Percentiles rank a stretch among this genome's conserved stretches.
Conservation (phyloP, 2,888 invertebrate genomes). For the Philaethria dido region DNA sequence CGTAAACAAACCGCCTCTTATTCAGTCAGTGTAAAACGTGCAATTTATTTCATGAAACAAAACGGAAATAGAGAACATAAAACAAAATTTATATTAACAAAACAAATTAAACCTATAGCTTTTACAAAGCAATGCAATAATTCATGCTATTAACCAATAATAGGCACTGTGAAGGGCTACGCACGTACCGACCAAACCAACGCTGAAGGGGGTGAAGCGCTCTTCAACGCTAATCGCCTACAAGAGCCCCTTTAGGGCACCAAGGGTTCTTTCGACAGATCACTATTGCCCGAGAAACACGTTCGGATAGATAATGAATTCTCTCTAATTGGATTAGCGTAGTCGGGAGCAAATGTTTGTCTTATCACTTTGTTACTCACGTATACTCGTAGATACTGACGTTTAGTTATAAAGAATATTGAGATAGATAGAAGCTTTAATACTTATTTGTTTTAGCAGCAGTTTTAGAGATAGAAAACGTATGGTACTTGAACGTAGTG, state of each 20-base stretch:
- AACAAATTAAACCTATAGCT: slow-evolving; percentile 18
- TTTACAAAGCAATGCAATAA: slow-evolving; percentile 23
- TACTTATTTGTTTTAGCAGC: not conserved
- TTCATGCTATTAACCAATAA: slow-evolving; percentile 33
- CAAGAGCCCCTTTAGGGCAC: slow-evolving; percentile 36
- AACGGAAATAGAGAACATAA: slow-evolving; percentile 4
- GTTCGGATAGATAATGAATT: slow-evolving; percentile 39
- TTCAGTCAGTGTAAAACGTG: not conserved
- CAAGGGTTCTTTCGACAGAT: slow-evolving; percentile 38
- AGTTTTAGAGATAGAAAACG: no score
- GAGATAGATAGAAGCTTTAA: not conserved
- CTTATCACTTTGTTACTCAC: slow-evolving; percentile 22
- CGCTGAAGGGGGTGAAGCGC: slow-evolving; percentile 38
- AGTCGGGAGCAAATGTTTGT: slow-evolving; percentile 27
- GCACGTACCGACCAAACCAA: slow-evolving; percentile 34
- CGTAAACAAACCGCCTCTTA: not conserved
- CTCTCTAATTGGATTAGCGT: slow-evolving; percentile 38
- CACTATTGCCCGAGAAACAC: slow-evolving; percentile 41
- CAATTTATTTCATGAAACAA: not conserved
- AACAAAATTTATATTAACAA: slow-evolving; percentile 5
- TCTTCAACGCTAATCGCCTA: slow-evolving; percentile 41
- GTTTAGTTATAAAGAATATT: not conserved
- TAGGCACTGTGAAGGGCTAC: slow-evolving; percentile 31
- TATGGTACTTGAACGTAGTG: no score
- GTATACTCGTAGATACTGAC: not conserved